These are phyloP conservation scores for Macrosteles quadrilineatus DNA, from an alignment of 1,140 invertebrate genomes.

Conservation along the genomic window DNA sequence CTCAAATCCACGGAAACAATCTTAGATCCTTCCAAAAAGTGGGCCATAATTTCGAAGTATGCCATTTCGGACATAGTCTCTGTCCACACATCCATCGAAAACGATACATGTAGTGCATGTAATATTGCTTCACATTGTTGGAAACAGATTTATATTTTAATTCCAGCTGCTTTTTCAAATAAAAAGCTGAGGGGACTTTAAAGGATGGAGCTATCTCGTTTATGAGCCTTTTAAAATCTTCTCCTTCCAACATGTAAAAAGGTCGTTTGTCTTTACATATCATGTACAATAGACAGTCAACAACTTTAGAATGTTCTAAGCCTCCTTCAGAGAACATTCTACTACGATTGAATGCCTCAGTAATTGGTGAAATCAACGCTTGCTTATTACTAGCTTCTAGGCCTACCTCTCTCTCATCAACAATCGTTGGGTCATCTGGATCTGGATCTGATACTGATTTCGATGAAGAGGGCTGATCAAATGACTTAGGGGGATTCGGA, in stretches of 20 bases:
- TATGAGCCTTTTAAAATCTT: constrained; percentile 19
- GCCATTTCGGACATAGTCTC: constrained; percentile 28
- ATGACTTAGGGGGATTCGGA: background rate
- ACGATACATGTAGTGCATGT: background rate
- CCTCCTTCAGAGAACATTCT: background rate
- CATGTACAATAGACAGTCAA: background rate
- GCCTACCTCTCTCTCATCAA: background rate
- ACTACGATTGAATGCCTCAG: background rate
- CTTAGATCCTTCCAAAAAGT: constrained; percentile 5
- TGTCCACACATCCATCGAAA: constrained; percentile 26
- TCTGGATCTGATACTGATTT: background rate
- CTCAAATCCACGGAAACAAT: constrained; percentile 20
- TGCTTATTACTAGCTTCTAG: background rate
- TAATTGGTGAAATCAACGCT: background rate
- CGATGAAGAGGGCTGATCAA: background rate
- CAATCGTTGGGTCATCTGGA: background rate
- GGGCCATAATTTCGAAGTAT: background rate
- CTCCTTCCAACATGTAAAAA: constrained; percentile 8
- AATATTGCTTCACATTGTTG: background rate
- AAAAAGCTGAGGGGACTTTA: background rate
- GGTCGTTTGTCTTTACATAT: constrained; percentile 27
- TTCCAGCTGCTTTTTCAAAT: constrained; percentile 10
- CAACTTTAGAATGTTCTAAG: background rate
- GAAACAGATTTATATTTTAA: background rate
- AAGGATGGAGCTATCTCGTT: constrained; percentile 5